Evolutionary conservation across 2,888 invertebrate species (phyloP), one percentile per base, ranked within the genome.

Genomic region (Cabera pusaria): DNA sequence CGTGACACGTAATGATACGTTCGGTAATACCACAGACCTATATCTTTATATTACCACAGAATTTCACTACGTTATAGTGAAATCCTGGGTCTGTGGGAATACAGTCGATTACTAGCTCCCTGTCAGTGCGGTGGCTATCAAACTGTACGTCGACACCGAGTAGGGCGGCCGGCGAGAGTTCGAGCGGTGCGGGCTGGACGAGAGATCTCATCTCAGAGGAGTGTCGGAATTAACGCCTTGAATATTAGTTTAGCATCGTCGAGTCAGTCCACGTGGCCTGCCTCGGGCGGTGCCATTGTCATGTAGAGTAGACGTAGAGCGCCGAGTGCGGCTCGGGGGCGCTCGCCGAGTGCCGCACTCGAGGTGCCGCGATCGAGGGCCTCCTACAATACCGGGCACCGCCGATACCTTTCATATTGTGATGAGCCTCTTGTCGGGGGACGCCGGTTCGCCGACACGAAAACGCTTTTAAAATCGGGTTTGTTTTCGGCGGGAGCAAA

Each of bases 241-340:
- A 37, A 56, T 51, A 60, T 60, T 56, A 56, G 50, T 50, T 59
- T 54, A 34, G 51, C 52, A 52, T n/a, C n/a, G n/a, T n/a, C 14
- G 14, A 14, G 14, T 56, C 39, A 9, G 8, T 36, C 28, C 31
- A 24, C 39, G 27, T 49, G 22, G 41, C 11, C 16, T n/a, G n/a
- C 35, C 33, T 21, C 24, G 20, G 19, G 25, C 28, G 31, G 24
- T 32, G 25, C 28, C 32, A 44, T 39, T 26, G 21, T 44, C 21
- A 38, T 38, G 38, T 44, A 44, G 39, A 50, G 38, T 44, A 44
- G 39, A 50, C 44, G 21, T 37, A 16, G 17, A 20, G 31, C 19
- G 40, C 40, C 20, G 17, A 36, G 36, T 7, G 35, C 4, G 25
- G 9, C 14, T n/a, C n/a, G n/a, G n/a, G 24, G 24, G 25, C 12